Evolutionary conservation across 2,113 vertebrate genomes (phyloP).

Genomic region (Passerina amoena): DNA sequence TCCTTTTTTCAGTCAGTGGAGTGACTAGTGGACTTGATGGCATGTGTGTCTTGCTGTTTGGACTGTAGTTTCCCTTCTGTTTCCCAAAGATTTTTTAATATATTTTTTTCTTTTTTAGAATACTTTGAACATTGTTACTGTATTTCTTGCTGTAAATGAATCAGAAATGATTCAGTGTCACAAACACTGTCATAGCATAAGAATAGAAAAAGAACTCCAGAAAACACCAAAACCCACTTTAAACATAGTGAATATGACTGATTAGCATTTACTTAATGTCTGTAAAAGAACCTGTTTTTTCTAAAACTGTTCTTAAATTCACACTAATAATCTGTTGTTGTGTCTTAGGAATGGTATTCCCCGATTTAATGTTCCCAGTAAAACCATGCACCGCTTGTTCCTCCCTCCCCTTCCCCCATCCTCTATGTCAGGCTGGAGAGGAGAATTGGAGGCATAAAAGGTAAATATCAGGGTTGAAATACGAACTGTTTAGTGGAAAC

Average conservation of each 20-base stretch:
- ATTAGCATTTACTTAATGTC: neutral
- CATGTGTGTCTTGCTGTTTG: neutral
- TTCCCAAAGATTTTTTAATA: neutral
- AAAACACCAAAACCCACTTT: neutral
- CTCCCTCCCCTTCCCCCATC: neutral
- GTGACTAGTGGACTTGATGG: neutral
- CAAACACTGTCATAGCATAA: neutral
- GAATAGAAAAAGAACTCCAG: neutral
- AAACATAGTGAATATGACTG: neutral
- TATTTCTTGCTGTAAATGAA: slow-evolving; percentile 22
- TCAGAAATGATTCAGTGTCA: slow-evolving; percentile 1
- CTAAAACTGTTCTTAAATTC: neutral
- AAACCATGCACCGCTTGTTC: neutral
- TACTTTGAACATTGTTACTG: neutral
- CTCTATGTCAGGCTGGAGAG: neutral
- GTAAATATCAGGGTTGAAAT: neutral
- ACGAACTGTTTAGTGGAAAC: neutral
- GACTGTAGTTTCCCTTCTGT: neutral
- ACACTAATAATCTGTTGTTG: accelerated
- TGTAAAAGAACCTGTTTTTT: neutral
- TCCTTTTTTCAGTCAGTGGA: neutral
- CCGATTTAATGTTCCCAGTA: neutral
- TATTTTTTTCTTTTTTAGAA: neutral
- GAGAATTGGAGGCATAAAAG: neutral
- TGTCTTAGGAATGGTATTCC: neutral